These are phyloP conservation scores for Adelosebastes latens DNA, from an alignment of 2,797 vertebrate genomes.

Conservation along the genomic window DNA sequence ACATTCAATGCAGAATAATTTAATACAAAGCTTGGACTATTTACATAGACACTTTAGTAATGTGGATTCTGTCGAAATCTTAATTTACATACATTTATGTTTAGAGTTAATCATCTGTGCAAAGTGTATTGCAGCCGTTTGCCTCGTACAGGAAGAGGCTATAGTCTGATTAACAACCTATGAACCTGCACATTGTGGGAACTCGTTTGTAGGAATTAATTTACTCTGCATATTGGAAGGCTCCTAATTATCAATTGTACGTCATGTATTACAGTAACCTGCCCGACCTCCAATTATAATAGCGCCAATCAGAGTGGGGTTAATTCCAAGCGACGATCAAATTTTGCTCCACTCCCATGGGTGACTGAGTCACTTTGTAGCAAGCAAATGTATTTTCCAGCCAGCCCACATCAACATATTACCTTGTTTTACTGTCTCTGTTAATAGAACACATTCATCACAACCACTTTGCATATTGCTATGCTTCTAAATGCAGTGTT, in stretches of 20 bases:
- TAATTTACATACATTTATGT: constrained; percentile 41
- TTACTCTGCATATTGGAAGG: constrained; percentile 59
- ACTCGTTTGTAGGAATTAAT: constrained; percentile 65
- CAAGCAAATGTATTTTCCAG: constrained; percentile 60
- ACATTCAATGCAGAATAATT: background rate
- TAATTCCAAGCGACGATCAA: constrained; percentile 73
- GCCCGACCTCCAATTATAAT: constrained; percentile 74
- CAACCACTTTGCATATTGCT: constrained; percentile 59
- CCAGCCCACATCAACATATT: constrained; percentile 60
- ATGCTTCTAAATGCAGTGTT: constrained; percentile 36
- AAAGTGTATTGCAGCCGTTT: constrained; percentile 32
- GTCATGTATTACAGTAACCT: constrained; percentile 71
- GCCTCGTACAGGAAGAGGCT: constrained; percentile 33
- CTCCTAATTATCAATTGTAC: constrained; percentile 77
- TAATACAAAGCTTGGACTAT: background rate
- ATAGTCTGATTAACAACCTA: constrained; percentile 61
- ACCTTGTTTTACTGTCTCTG: constrained; percentile 59
- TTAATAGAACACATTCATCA: constrained; percentile 71
- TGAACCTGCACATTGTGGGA: constrained; percentile 61
- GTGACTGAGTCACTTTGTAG: constrained; percentile 60
- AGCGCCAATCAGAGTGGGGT: constrained; percentile 74
- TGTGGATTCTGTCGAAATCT: constrained; percentile 22
- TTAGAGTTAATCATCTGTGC: constrained; percentile 52
- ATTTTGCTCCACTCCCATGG: constrained; percentile 66
- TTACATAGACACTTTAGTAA: background rate